Percentiles rank a stretch among this genome's conserved stretches.
Conservation (phyloP, 2,797 vertebrate genomes). For the Oryzias sinensis region DNA sequence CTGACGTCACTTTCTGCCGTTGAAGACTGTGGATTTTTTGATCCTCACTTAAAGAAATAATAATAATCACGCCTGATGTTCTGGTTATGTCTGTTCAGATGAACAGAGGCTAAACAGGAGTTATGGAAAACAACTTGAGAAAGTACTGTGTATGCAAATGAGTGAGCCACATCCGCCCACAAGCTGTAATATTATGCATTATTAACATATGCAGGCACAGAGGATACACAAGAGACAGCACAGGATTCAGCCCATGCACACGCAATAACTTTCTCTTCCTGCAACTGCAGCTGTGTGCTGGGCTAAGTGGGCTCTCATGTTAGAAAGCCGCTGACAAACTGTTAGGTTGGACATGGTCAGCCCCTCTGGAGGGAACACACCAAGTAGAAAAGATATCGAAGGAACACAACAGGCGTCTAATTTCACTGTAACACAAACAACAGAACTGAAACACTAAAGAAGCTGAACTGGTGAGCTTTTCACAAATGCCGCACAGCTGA, state of each 20-base stretch:
- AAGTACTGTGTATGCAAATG: slow-evolving; percentile 50
- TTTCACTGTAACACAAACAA: too few relatives aligned
- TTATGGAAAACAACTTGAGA: slow-evolving; percentile 35
- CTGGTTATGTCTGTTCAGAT: slow-evolving; percentile 19
- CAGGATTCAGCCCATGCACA: slow-evolving; percentile 15
- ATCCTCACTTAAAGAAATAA: slow-evolving; percentile 31
- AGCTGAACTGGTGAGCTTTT: too few relatives aligned
- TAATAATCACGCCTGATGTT: slow-evolving; percentile 18
- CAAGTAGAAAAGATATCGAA: too few relatives aligned
- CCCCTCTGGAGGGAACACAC: too few relatives aligned
- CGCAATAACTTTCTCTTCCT: slow-evolving; percentile 7
- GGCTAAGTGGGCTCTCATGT: too few relatives aligned
- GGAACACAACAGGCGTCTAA: too few relatives aligned
- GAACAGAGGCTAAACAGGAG: slow-evolving; percentile 43
- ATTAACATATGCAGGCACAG: slow-evolving; percentile 45
- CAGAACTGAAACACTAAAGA: too few relatives aligned
- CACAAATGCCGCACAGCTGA: too few relatives aligned
- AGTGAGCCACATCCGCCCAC: slow-evolving; percentile 50
- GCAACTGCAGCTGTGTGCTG: slow-evolving; percentile 13
- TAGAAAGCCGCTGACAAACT: too few relatives aligned
- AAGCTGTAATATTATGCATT: slow-evolving; percentile 45
- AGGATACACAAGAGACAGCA: slow-evolving; percentile 28
- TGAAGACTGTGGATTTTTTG: slow-evolving; percentile 25
- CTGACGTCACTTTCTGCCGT: slow-evolving; percentile 46
- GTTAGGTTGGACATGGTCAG: too few relatives aligned